A percentile compares a stretch with the other conserved stretches of the same genome.
Conservation (phyloP, 2,113 vertebrate genomes). For the Fulica atra region DNA sequence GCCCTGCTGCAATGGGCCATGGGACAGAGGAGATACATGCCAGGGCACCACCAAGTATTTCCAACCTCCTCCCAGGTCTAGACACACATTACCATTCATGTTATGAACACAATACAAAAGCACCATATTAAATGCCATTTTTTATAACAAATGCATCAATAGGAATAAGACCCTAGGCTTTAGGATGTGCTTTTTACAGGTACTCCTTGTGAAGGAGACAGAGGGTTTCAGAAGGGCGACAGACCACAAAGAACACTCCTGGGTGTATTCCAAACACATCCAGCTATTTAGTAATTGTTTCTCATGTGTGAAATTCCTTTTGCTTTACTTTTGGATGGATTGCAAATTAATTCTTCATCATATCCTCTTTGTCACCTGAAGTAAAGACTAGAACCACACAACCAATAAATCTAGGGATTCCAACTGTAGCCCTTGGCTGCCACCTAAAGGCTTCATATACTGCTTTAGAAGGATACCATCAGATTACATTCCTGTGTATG, state of each 20-base stretch:
- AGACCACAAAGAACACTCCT: not conserved
- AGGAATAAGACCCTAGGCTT: not conserved
- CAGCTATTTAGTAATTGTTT: not conserved
- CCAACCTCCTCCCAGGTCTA: not conserved
- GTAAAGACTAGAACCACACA: conserved; percentile 25
- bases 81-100: not conserved
- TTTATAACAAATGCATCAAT: not conserved
- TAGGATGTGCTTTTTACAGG: not conserved
- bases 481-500: not conserved
- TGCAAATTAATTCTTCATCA: not conserved
- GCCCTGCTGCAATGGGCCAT: not conserved
- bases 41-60: not conserved
- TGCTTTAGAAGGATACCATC: conserved; percentile 5
- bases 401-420: conserved; percentile 41
- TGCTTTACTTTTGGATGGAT: not conserved
- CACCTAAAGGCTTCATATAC: conserved; percentile 78
- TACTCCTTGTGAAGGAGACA: not conserved
- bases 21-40: not conserved
- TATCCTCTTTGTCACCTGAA: conserved; percentile 1
- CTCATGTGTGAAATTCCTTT: not conserved
- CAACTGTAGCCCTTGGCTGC: conserved; percentile 78
- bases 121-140: not conserved
- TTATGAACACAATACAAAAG: not conserved
- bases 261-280: not conserved
- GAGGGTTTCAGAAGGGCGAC: not conserved